phyloP scores from a whole-genome alignment of 2,888 invertebrate species.

The Dromius quadrimaculatus region DNA sequence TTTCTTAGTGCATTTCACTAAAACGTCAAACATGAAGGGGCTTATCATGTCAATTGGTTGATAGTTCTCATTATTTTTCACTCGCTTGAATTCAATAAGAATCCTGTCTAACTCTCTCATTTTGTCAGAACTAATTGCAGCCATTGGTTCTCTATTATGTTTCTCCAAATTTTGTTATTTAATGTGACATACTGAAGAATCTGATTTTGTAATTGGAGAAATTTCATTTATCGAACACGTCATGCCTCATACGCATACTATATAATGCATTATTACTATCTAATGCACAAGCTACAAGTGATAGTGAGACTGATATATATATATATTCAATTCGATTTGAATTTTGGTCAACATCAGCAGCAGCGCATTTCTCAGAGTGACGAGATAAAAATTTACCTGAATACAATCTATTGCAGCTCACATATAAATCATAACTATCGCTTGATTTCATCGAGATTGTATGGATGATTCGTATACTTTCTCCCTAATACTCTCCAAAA shows the following conservation, averaged over 20 bases:
- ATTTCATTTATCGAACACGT: slow-evolving; percentile 34
- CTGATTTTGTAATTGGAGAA: slow-evolving; percentile 37
- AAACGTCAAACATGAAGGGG: slow-evolving; percentile 23
- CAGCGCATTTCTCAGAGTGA: slow-evolving; percentile 46
- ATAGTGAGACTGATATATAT: slow-evolving; percentile 49
- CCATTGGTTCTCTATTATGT: slow-evolving; percentile 52
- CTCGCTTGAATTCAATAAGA: slow-evolving; percentile 51
- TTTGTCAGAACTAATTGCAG: slow-evolving; percentile 37
- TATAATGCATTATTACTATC: slow-evolving; percentile 24
- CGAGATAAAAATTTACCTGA: too few species aligned
- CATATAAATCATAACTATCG: too few species aligned
- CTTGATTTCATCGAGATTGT: too few species aligned
- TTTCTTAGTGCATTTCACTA: slow-evolving; percentile 36
- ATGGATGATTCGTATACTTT: too few species aligned
- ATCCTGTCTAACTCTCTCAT: slow-evolving; percentile 46
- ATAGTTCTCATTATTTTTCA: slow-evolving; percentile 35
- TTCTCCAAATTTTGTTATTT: slow-evolving; percentile 53
- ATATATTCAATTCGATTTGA: slow-evolving; percentile 37
- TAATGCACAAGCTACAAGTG: slow-evolving; percentile 49
- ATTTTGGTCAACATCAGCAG: slow-evolving; percentile 9
- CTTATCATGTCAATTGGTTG: slow-evolving; percentile 22
- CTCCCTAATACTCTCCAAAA: too few species aligned
- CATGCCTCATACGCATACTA: slow-evolving; percentile 31
- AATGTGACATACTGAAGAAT: slow-evolving; percentile 46
- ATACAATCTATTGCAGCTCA: too few species aligned